Evolutionary conservation across 2,888 invertebrate species (phyloP), one percentile per base, ranked within the genome.

Genomic region (Temnothorax unifasciatus): DNA sequence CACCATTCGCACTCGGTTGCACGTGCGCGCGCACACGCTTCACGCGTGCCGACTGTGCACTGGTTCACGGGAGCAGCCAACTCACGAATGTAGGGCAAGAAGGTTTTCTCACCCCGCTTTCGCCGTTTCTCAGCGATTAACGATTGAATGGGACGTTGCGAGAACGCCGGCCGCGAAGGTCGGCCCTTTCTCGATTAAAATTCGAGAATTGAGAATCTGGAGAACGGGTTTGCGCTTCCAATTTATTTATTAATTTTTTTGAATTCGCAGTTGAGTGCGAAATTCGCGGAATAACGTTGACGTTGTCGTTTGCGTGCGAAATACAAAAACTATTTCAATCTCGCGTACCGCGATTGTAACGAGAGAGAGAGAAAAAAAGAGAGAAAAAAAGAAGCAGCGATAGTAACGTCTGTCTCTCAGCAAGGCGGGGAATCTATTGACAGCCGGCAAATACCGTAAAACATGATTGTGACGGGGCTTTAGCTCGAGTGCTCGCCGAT

Each of bases 1-100:
- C 93, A 94, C 93, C 92, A 93, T 93, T 92, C 90, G 91, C 89
- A 84, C 85, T 90, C 68, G 64, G 87, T 64, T 69, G 61, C 76
- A 77, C 68, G 84, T 82, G 88, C 75, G 68, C 83, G 66, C 87
- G 87, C 89, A 88, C 87, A 82, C 74, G 13, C 50, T 13, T 77
- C 71, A 82, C 86, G 83, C 86, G 68, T 75, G 66, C 69, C 44
- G 57, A 90, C 74, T 63, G 15, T 59, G 21, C 29, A 86, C 85
- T 90, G 89, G 90, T 91, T 92, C 91, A 91, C 89, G 91, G 90
- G 89, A 88, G 86, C 84, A 57, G 50, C 15, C 64, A 61, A 74
- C 52, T 76, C 54, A 25, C 85, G 84, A 86, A 86, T 82, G 81
- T 79, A 54, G 84, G 71, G 34, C 83, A 77, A 84, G 82, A 83